Evolutionary conservation across 2,888 invertebrate genomes (phyloP), one percentile per base, ranked within the genome.

Genomic region (Amphimallon solstitiale): DNA sequence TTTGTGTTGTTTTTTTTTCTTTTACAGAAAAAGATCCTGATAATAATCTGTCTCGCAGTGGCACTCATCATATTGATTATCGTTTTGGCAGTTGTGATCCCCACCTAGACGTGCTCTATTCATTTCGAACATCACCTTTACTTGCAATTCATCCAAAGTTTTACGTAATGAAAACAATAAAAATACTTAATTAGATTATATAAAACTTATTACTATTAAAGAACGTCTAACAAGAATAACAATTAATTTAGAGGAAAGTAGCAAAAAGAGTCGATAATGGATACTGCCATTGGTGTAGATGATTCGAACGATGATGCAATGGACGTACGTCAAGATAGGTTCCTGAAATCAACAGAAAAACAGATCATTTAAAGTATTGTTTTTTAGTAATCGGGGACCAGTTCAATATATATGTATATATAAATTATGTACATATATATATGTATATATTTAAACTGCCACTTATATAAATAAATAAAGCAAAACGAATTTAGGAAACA

Each of bases 1-100:
- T 77, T 82, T 84, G 29, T 29, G 1, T 85, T 29, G 19, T 66
- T 79, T 83, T 84, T 81, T 85, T 86, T 88, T 81, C 86, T 84
- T 85, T 91, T 89, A 82, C 92, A 93, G 92, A 93, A 92, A 92
- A 90, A 91, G 89, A 90, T 93, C 89, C 89, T 92, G 89, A 92
- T 92, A 88, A 87, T 91, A 84, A 89, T 92, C 88, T 92, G 93
- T 90, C 88, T 92, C 86, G 85, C 89, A 83, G 86, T 92, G 84
- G 88, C 89, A 84, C 85, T 90, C 88, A 86, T 90, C 85, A 88
- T 92, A 86, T 87, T 92, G 85, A 87, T 89, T 86, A 88, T 92
- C 84, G 84, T 91, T 84, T 87, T 92, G 80, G 83, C 85, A 71
- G 76, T 82, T 43, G 37, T 61, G 54, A 49, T 67, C 35, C 67